phyloP scores from a whole-genome alignment of 2,113 vertebrate species.

The Tretioscincus oriximinensis region DNA sequence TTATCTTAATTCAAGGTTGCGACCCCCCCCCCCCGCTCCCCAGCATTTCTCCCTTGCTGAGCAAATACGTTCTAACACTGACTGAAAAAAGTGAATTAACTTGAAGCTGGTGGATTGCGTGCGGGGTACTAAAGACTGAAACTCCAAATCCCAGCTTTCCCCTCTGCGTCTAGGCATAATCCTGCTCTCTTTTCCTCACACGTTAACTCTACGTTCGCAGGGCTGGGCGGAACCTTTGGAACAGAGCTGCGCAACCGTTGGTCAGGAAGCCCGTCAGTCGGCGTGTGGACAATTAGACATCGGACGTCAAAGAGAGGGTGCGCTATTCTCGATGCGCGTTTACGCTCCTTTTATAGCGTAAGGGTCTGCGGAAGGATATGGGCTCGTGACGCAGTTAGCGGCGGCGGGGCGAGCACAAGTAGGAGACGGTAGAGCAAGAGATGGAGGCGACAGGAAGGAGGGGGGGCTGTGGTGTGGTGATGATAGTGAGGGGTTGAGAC shows the following conservation, averaged over 20 bases:
- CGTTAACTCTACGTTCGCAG: accelerated
- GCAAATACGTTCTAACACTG: too few relatives aligned
- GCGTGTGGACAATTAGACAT: constrained; percentile 13
- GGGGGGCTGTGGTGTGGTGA: constrained; percentile 44
- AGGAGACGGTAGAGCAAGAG: neutral
- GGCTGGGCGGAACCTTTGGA: neutral
- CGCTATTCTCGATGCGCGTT: constrained; percentile 62
- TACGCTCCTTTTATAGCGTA: constrained; percentile 55
- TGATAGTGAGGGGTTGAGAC: constrained; percentile 50
- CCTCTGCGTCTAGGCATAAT: neutral
- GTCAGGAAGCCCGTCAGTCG: neutral
- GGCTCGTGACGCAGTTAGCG: constrained; percentile 51
- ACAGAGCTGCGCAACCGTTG: constrained; percentile 28
- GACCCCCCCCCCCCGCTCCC: too few relatives aligned
- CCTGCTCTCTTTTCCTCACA: neutral
- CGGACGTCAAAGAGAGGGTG: constrained; percentile 30
- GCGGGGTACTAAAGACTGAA: neutral
- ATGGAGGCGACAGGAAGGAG: constrained; percentile 57
- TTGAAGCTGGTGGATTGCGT: too few relatives aligned
- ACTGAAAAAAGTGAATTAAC: too few relatives aligned
- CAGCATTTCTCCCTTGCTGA: too few relatives aligned
- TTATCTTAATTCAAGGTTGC: too few relatives aligned
- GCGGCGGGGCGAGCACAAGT: constrained; percentile 22
- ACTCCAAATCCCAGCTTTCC: constrained; percentile 19
- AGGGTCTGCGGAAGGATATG: neutral